Conservation (phyloP, 2,888 invertebrate genomes). For the Cyrtodaria siliqua region DNA sequence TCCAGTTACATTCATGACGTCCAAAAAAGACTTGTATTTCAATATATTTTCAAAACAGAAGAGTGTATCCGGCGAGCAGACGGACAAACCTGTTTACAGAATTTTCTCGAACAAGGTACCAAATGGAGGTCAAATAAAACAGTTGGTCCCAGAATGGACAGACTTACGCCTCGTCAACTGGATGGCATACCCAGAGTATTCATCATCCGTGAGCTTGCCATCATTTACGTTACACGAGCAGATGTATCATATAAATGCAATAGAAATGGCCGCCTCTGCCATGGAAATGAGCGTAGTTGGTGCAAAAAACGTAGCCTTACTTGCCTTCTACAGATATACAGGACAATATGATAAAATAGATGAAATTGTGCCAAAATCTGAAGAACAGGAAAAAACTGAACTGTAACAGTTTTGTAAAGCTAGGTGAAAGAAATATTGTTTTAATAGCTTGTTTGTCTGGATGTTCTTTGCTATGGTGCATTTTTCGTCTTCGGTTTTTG, state of each 20-base stretch:
- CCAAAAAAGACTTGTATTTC: constrained; percentile 86
- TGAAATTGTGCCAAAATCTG: constrained; percentile 55
- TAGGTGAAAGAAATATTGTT: too few species aligned
- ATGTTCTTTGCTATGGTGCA: too few species aligned
- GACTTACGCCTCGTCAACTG: constrained; percentile 78
- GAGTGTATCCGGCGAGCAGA: constrained; percentile 70
- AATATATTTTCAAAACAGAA: constrained; percentile 87
- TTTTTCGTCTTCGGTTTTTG: too few species aligned
- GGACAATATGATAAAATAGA: constrained; percentile 79
- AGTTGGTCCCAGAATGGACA: constrained; percentile 86
- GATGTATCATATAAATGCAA: constrained; percentile 89
- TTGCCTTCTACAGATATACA: constrained; percentile 86
- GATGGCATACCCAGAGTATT: constrained; percentile 82
- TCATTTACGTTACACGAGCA: constrained; percentile 87
- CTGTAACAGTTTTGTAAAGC: too few species aligned
- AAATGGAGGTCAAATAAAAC: constrained; percentile 85
- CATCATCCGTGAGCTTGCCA: constrained; percentile 80
- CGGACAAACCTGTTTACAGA: constrained; percentile 87
- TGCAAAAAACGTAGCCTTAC: constrained; percentile 89
- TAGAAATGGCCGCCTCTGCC: constrained; percentile 90
- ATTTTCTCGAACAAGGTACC: constrained; percentile 88
- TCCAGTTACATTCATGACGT: constrained; percentile 86
- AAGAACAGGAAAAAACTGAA: constrained; percentile 43
- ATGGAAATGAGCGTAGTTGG: constrained; percentile 90
- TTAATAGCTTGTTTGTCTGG: too few species aligned